A percentile compares a stretch with the other conserved stretches of the same genome.
These are phyloP conservation scores for Orchestia grillus DNA, from an alignment of 1,140 invertebrate species.

Conservation along the genomic window DNA sequence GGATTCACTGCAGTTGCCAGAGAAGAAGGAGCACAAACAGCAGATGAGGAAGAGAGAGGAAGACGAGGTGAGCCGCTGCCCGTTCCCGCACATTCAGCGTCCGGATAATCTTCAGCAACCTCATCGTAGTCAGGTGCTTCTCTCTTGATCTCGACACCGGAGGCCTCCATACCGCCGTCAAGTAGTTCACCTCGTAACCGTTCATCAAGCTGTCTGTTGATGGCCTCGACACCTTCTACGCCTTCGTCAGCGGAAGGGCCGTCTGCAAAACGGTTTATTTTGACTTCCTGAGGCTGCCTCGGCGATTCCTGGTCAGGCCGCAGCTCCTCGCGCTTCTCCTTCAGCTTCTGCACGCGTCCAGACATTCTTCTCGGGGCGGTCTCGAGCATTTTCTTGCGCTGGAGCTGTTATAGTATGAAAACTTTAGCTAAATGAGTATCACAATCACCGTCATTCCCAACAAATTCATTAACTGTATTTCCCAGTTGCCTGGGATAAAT, in stretches of 20 bases:
- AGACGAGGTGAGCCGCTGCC: constrained; percentile 59
- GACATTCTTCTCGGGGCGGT: constrained; percentile 75
- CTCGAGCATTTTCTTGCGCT: constrained; percentile 74
- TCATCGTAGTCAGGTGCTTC: constrained; percentile 22
- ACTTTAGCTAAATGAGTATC: not conserved
- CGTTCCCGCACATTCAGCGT: constrained; percentile 65
- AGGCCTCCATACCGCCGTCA: not conserved
- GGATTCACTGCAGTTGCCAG: not conserved
- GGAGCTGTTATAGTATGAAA: constrained; percentile 57
- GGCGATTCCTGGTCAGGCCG: not conserved
- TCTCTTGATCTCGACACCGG: constrained; percentile 29
- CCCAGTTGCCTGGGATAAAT: too few species aligned
- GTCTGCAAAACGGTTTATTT: not conserved
- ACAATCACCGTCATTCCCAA: not conserved
- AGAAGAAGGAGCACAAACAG: constrained; percentile 52
- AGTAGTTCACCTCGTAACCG: not conserved
- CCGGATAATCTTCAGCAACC: not conserved
- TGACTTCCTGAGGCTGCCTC: not conserved
- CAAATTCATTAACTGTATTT: too few species aligned
- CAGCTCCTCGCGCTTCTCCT: constrained; percentile 73
- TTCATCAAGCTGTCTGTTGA: constrained; percentile 51
- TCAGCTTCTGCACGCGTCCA: constrained; percentile 74
- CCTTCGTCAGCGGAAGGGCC: not conserved
- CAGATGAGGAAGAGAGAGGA: constrained; percentile 51
- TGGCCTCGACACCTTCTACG: constrained; percentile 17